These are phyloP conservation scores for Pentalonia nigronervosa DNA, from an alignment of 1,140 invertebrate species.

Conservation along the genomic window DNA sequence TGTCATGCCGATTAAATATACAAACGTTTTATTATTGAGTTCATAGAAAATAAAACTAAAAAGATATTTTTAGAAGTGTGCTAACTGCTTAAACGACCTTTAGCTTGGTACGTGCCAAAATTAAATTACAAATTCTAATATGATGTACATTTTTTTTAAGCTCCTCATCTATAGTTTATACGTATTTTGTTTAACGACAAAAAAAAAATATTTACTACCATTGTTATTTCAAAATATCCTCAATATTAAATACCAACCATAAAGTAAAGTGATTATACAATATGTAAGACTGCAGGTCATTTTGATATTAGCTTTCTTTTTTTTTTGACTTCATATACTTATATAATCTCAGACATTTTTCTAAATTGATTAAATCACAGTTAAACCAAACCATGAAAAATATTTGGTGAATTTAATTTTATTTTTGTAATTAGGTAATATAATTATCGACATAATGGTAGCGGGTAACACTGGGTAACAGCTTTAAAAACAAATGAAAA, in stretches of 20 bases:
- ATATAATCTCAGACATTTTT: neutral
- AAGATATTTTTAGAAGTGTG: constrained; percentile 35
- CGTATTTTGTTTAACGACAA: neutral
- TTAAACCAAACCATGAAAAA: too few relatives aligned
- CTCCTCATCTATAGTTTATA: neutral
- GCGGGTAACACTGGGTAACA: too few relatives aligned
- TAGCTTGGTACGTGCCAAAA: neutral
- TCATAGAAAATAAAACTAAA: neutral
- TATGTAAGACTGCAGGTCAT: neutral
- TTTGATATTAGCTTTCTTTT: neutral
- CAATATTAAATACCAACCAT: neutral
- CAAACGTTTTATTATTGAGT: neutral
- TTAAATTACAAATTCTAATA: neutral
- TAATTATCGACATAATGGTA: neutral
- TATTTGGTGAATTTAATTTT: too few relatives aligned
- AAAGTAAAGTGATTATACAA: neutral
- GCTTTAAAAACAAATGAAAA: too few relatives aligned
- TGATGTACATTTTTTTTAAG: neutral
- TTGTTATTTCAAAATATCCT: neutral
- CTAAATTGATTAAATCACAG: neutral
- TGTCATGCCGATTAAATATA: neutral
- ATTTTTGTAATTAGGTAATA: neutral
- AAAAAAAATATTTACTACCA: neutral
- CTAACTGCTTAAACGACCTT: constrained; percentile 17
- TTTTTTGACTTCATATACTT: neutral